Percentiles rank a stretch among this genome's conserved stretches.
Conservation (phyloP, 2,113 vertebrate genomes). For the Mesoclemmys tuberculata region DNA sequence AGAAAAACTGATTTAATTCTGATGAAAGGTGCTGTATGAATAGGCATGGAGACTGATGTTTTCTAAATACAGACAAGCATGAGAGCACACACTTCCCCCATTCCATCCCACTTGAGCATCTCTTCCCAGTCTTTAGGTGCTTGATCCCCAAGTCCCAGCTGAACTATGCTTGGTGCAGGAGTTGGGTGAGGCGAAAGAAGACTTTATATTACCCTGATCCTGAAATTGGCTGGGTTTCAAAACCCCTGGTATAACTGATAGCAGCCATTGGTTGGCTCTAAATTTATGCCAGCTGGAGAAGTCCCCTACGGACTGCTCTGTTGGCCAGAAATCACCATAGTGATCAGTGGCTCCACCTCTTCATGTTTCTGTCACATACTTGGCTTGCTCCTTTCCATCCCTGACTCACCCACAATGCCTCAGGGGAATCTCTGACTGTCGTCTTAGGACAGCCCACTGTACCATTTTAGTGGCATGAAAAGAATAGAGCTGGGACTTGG, state of each 20-base stretch:
- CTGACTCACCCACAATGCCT: neutral
- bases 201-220: neutral
- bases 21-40: neutral
- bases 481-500: neutral
- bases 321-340: neutral
- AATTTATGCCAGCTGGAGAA: neutral
- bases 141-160: fast-evolving
- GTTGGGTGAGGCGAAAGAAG: neutral
- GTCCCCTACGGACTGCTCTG: neutral
- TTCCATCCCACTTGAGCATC: neutral
- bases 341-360: fast-evolving
- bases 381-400: neutral
- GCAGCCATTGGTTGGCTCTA: neutral
- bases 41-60: too few relatives aligned
- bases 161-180: neutral
- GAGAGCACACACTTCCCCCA: neutral
- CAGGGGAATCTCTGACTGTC: neutral
- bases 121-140: fast-evolving
- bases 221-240: neutral
- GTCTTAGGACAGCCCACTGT: neutral
- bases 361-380: neutral
- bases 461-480: neutral
- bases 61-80: neutral
- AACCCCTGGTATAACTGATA: neutral
- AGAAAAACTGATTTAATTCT: neutral